Base-by-base conservation (phyloP, 2,888 invertebrate species). In the Sialis fuliginosa region DNA sequence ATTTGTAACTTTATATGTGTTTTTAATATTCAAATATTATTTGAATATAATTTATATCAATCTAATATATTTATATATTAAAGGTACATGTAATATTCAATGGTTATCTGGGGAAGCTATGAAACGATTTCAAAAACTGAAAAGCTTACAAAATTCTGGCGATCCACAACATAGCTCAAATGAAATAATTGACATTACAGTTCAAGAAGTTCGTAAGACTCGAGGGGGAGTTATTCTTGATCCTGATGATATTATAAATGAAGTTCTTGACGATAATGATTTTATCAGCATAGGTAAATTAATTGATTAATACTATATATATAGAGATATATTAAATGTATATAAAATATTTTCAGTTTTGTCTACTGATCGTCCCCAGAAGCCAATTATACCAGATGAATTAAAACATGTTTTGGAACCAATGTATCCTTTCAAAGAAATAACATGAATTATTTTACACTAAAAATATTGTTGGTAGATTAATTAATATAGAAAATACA, bases 231-330 rank as follows among this genome's bases (percentile, higher is more conserved):
- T 74, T 5, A 65, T 75, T 39, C 57, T 76, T 32, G 75, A 76
- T 56, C 67, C 67, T 1, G 71, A 70, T 50, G 76, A 77, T 55
- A 45, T 59, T 9, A 64, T 75, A 40, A 59, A 58, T 41, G 68
- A 71, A 47, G 70, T 75, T 6, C 59, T 77, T 13, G 72, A 74
- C 52, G 74, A 76, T 55, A 71, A 74, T 54, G 77, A 77, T 53
- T 75, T 72, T 57, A 69, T 77, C 8, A 69, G 71, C 12, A 67
- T 75, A 33, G 72, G 74, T 74, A 60, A 62, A 67, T 52, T 39
- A 5, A 45, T n/a, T 22, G 22, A 22, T 22, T 22, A 22, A 33
- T n/a, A 32, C 10, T 8, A 6, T 33, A n/a, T 33, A n/a, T 32
- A 12, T 34, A 47, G 39, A 41, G 13, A 4, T 32, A 48, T 8